Evolutionary conservation across 2,888 invertebrate species (phyloP).

Genomic region (Ochropleura leucogaster): DNA sequence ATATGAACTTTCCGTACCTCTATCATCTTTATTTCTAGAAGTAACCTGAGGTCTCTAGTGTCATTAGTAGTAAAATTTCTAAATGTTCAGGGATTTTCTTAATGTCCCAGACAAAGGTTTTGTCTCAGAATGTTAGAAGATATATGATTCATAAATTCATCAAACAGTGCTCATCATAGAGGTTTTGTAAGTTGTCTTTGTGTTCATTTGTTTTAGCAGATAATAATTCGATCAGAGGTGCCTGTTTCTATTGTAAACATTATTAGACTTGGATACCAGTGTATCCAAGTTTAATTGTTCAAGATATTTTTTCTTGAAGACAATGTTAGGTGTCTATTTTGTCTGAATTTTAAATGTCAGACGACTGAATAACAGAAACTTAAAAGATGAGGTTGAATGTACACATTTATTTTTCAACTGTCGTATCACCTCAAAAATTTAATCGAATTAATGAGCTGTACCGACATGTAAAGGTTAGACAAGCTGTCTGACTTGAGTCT

Average conservation of each 20-base stretch:
- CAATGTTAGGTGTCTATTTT: neutral
- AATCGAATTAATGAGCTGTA: constrained; percentile 23
- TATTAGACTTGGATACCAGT: neutral
- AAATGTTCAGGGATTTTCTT: neutral
- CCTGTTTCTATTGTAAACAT: neutral
- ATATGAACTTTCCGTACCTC: neutral
- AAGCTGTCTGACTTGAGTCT: constrained; percentile 13
- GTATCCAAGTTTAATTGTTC: no score
- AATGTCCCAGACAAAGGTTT: neutral
- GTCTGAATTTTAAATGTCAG: neutral
- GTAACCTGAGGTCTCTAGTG: neutral
- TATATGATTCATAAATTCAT: neutral
- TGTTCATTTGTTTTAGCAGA: neutral
- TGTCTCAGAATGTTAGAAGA: neutral
- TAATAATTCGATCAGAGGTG: neutral
- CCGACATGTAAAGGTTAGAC: constrained; percentile 1
- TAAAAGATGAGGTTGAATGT: neutral
- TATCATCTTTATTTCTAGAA: neutral
- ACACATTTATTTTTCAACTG: neutral
- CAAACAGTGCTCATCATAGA: neutral
- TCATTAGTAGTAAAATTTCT: neutral
- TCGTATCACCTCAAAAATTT: neutral
- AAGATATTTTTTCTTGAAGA: constrained; percentile 1
- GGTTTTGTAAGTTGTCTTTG: neutral
- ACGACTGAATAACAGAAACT: neutral